These are phyloP conservation scores for Odobenus rosmarus DNA, from an alignment of 2,113 vertebrate species.

Conservation along the genomic window DNA sequence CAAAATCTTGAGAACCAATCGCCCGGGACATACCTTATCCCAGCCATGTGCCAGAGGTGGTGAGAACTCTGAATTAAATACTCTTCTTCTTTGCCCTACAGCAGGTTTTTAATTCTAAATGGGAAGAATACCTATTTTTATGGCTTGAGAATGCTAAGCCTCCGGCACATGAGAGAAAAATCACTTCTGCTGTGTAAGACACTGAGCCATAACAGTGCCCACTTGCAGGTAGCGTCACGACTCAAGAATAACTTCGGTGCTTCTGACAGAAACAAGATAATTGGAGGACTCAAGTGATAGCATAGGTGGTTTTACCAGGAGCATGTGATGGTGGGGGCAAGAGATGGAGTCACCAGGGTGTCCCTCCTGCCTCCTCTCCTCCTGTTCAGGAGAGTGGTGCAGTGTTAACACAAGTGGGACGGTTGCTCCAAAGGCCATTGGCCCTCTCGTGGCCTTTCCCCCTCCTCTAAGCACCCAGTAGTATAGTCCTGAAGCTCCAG, in stretches of 20 bases:
- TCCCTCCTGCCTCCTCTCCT: background rate
- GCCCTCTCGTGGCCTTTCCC: background rate
- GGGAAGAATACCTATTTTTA: background rate
- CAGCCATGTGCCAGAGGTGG: background rate
- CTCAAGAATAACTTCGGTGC: background rate
- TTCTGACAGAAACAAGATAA: slow-evolving; percentile 43
- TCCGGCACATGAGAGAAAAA: background rate
- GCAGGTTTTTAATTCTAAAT: background rate
- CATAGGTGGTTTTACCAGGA: background rate
- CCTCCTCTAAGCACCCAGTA: background rate
- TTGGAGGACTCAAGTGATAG: background rate
- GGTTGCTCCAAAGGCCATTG: background rate
- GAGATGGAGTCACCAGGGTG: background rate
- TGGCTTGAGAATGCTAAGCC: background rate
- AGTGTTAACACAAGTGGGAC: background rate
- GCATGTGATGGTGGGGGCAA: rapidly evolving
- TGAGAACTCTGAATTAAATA: background rate
- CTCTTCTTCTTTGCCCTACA: background rate
- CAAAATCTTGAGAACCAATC: background rate
- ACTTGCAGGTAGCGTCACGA: background rate
- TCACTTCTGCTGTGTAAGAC: background rate
- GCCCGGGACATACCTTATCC: background rate
- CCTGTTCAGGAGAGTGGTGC: rapidly evolving
- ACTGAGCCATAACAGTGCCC: background rate
- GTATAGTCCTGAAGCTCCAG: no score